Evolutionary conservation across 2,797 vertebrate species (phyloP).

Genomic region (Melanotaenia boesemani): DNA sequence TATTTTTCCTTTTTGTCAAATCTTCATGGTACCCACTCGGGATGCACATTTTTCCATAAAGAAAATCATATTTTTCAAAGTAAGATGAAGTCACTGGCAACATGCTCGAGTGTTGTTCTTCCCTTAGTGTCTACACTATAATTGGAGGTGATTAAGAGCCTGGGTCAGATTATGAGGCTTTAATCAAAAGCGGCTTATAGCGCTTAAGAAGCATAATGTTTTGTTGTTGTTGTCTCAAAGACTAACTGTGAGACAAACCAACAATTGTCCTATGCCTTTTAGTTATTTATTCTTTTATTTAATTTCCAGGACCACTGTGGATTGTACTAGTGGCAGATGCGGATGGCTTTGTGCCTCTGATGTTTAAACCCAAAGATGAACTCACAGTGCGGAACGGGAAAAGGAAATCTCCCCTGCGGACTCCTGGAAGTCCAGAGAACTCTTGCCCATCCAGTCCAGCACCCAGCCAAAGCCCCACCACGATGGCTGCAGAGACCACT

Average conservation of each 20-base stretch:
- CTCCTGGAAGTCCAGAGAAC: constrained; percentile 60
- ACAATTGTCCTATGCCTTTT: not conserved
- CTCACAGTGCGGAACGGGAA: constrained; percentile 88
- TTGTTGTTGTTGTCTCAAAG: constrained; percentile 31
- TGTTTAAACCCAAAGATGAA: constrained; percentile 87
- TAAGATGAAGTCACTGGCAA: not conserved
- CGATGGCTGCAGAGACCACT: constrained; percentile 33
- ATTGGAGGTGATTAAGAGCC: constrained; percentile 80
- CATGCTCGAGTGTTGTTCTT: constrained; percentile 36
- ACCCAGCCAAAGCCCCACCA: constrained; percentile 43
- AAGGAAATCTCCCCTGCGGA: constrained; percentile 65
- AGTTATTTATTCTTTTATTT: constrained; percentile 3
- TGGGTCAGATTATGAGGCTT: constrained; percentile 76
- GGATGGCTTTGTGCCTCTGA: constrained; percentile 92
- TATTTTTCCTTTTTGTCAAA: not conserved
- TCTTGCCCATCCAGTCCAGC: constrained; percentile 70
- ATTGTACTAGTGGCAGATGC: constrained; percentile 90
- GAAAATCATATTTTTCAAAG: not conserved
- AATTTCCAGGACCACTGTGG: constrained; percentile 88
- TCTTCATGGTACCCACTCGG: not conserved
- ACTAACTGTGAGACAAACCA: not conserved
- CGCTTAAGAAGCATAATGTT: constrained; percentile 41
- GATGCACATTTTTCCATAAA: not conserved
- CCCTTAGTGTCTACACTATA: constrained; percentile 61
- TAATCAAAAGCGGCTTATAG: constrained; percentile 79